A percentile compares a stretch with the other conserved stretches of the same genome.
Evolutionary conservation across 1,140 invertebrate genomes (phyloP).

Genomic region (Cheumatopsyche charites): DNA sequence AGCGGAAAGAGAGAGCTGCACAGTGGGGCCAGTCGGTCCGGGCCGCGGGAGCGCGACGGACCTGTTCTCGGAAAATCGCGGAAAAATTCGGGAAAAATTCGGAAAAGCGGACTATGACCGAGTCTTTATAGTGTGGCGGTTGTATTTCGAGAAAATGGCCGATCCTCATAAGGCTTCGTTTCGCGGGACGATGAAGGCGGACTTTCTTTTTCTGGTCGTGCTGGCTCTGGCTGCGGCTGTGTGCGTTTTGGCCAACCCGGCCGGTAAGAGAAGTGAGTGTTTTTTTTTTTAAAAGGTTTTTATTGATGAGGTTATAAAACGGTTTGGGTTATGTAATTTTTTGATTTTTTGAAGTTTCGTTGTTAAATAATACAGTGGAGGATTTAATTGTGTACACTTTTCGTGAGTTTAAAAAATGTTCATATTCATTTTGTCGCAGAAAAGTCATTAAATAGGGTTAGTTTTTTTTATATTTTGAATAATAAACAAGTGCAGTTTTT

Average conservation of each 20-base stretch:
- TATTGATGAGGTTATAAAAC: too few relatives aligned
- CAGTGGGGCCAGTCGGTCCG: slow-evolving; percentile 1
- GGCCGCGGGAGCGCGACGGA: not conserved
- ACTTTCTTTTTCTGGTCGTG: slow-evolving; percentile 11
- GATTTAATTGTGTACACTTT: too few relatives aligned
- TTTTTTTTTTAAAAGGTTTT: not conserved
- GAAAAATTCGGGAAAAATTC: not conserved
- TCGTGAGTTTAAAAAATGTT: too few relatives aligned
- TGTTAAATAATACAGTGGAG: too few relatives aligned
- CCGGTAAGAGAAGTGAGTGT: slow-evolving; percentile 45
- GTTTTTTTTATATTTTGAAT: too few relatives aligned
- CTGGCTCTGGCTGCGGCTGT: too few relatives aligned
- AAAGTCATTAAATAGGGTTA: too few relatives aligned
- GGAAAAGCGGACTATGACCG: slow-evolving; percentile 11
- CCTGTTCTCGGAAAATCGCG: not conserved
- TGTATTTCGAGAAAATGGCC: slow-evolving; percentile 35
- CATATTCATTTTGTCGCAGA: too few relatives aligned
- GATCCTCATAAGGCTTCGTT: not conserved
- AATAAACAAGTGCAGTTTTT: too few relatives aligned
- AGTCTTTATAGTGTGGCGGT: not conserved
- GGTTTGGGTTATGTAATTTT: too few relatives aligned
- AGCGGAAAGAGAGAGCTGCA: not conserved
- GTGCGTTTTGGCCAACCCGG: slow-evolving; percentile 35
- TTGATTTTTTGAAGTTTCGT: too few relatives aligned
- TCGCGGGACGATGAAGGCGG: not conserved